These are phyloP conservation scores for Chloroclystis v-ata DNA, from an alignment of 2,888 invertebrate species.

Conservation along the genomic window DNA sequence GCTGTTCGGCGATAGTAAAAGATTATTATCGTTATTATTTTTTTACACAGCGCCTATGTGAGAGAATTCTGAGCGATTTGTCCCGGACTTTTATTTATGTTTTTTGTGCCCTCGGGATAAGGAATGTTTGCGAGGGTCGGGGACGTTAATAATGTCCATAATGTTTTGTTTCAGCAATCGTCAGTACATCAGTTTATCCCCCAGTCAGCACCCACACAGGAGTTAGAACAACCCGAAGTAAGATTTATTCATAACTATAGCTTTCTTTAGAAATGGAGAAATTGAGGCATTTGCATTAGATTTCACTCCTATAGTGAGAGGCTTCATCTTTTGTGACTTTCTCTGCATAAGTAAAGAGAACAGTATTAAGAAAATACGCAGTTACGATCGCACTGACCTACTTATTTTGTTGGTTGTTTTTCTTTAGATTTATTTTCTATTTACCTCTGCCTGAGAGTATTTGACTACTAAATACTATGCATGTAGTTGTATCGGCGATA, in stretches of 20 bases:
- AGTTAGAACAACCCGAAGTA: constrained; percentile 70
- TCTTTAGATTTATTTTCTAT: background rate
- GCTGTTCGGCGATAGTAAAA: background rate
- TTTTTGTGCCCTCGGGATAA: constrained; percentile 12
- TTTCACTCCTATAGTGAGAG: constrained; percentile 19
- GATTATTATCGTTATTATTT: background rate
- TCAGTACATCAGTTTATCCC: constrained; percentile 69
- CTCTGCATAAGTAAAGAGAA: constrained; percentile 18
- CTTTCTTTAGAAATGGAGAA: constrained; percentile 23
- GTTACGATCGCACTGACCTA: constrained; percentile 1
- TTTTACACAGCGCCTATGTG: background rate
- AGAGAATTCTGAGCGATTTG: background rate
- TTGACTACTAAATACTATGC: too few relatives aligned
- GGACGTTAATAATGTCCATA: background rate
- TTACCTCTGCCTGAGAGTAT: background rate
- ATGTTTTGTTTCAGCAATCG: constrained; percentile 51
- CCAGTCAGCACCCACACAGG: constrained; percentile 69
- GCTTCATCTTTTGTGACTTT: constrained; percentile 22
- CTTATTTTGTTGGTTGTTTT: background rate
- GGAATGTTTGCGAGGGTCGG: background rate
- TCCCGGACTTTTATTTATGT: background rate
- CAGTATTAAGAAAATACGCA: constrained; percentile 5
- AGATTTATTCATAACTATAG: constrained; percentile 24
- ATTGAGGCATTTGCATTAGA: constrained; percentile 22
- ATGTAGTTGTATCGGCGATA: too few relatives aligned